Evolutionary conservation across 37 sponge, comb jelly and placozoan genomes (phyloP).

Genomic region (Tethya wilhelma): DNA sequence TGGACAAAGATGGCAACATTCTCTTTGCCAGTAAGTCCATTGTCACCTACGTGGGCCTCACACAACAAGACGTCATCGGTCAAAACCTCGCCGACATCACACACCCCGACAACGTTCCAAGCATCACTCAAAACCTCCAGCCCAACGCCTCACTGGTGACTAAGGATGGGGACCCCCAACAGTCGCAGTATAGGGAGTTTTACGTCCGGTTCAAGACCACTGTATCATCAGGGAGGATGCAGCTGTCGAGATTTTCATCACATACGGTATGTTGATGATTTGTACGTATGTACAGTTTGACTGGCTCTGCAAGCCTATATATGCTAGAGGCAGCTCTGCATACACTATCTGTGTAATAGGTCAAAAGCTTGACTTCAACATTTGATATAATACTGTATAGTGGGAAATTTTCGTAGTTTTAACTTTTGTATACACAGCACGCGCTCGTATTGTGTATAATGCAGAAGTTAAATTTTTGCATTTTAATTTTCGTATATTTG

Average conservation of each 20-base stretch:
- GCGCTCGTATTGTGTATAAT: too few relatives aligned
- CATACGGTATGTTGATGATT: constrained; percentile 31
- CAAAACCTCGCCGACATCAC: constrained; percentile 49
- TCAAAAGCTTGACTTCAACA: too few relatives aligned
- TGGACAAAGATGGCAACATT: constrained; percentile 39
- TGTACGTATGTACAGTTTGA: too few relatives aligned
- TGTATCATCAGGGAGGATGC: constrained; percentile 35
- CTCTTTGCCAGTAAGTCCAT: constrained; percentile 57
- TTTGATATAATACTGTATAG: too few relatives aligned
- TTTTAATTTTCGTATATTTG: too few relatives aligned
- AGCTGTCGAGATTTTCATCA: constrained; percentile 57
- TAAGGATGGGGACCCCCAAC: constrained; percentile 18
- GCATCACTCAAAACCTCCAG: constrained; percentile 33
- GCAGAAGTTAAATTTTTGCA: too few relatives aligned
- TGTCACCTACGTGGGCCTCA: constrained; percentile 38
- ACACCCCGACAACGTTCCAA: constrained; percentile 31
- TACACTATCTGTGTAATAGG: too few relatives aligned
- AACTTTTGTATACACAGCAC: too few relatives aligned
- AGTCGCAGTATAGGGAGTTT: constrained; percentile 61
- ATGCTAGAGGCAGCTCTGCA: too few relatives aligned
- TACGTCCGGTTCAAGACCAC: constrained; percentile 54
- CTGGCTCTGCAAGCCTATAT: too few relatives aligned
- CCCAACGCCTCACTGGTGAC: constrained; percentile 9
- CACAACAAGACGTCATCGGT: constrained; percentile 67
- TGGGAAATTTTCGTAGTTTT: too few relatives aligned